phyloP scores from a whole-genome alignment of 2,797 vertebrate genomes.

The Nyctibius grandis region DNA sequence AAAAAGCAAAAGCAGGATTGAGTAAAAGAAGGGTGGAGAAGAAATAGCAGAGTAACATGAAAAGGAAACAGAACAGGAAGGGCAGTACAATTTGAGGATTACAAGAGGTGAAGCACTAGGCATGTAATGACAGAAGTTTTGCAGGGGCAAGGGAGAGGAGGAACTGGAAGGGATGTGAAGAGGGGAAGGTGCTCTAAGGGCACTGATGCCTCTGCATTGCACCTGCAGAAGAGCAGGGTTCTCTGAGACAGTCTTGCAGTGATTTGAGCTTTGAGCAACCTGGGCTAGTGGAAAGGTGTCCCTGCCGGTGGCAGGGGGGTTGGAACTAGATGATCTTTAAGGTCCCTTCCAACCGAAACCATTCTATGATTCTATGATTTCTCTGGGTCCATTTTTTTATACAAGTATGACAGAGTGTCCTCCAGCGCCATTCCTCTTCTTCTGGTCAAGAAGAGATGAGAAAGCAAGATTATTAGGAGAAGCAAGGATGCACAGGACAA shows the following conservation, averaged over 20 bases:
- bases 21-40: background rate
- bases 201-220: background rate
- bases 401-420: background rate
- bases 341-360: no score
- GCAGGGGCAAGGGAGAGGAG: background rate
- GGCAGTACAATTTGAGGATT: background rate
- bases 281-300: no score
- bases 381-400: slow-evolving; percentile 13
- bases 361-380: no score
- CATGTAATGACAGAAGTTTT: background rate
- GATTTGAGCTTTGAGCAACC: no score
- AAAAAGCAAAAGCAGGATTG: background rate
- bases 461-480: slow-evolving; percentile 1
- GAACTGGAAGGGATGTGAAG: background rate
- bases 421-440: background rate
- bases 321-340: no score
- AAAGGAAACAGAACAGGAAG: background rate
- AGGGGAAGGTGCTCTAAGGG: background rate
- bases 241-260: background rate
- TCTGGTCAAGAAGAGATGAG: background rate
- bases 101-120: background rate
- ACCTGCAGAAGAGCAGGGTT: background rate
- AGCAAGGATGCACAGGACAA: background rate
- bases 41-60: background rate
- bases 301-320: no score